Evolutionary conservation across 2,113 vertebrate species (phyloP).

Genomic region (Leptobrachium leishanense): DNA sequence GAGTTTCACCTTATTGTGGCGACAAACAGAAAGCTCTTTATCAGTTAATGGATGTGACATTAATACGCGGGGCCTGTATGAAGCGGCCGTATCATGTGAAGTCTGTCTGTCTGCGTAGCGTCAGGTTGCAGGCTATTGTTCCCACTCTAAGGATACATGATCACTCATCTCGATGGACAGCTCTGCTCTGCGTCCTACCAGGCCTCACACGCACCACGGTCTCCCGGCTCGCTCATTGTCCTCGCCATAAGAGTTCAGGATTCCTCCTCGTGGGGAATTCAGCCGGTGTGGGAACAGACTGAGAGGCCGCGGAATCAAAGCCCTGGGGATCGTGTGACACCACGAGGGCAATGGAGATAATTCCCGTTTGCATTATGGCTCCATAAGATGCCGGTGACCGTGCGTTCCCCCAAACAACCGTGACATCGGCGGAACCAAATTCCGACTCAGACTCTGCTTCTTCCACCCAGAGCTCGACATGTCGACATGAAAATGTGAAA

Average conservation of each 20-base stretch:
- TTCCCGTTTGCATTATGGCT: not conserved
- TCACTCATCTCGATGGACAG: not conserved
- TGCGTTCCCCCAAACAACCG: too few species aligned
- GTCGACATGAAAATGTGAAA: too few species aligned
- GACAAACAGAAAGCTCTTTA: not conserved
- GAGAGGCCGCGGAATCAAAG: not conserved
- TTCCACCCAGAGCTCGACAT: too few species aligned
- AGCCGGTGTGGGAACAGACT: not conserved
- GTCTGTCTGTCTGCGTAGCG: not conserved
- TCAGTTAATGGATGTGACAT: not conserved
- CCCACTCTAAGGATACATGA: not conserved
- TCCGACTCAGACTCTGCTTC: too few species aligned
- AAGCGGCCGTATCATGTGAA: not conserved
- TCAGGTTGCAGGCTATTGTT: not conserved
- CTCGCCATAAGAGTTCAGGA: not conserved
- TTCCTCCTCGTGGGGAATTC: not conserved
- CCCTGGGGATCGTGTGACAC: slow-evolving; percentile 8
- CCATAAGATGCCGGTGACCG: too few species aligned
- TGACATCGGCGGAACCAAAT: too few species aligned
- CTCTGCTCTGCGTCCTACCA: not conserved
- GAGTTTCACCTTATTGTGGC: not conserved
- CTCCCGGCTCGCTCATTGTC: not conserved
- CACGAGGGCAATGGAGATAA: slow-evolving; percentile 1
- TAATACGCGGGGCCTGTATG: not conserved
- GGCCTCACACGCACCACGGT: not conserved